Base-by-base conservation (phyloP, 2,113 vertebrate genomes). In the Calyptomena viridis region DNA sequence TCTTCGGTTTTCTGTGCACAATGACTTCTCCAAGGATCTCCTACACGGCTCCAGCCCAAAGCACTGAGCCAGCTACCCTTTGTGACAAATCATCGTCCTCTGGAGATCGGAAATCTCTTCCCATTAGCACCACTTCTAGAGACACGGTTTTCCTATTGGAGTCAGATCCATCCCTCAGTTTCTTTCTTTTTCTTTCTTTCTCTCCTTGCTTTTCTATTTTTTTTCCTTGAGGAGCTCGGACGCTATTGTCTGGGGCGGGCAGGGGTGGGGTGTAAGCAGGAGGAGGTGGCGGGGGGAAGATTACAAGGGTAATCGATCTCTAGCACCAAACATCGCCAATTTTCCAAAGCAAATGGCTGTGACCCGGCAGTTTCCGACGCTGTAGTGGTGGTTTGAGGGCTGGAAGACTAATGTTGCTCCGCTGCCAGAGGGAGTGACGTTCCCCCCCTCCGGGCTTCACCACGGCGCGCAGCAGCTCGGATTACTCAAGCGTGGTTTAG, bases 261-360 rank as follows among this genome's bases (percentile, higher is more conserved):
- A 79, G 93, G 93, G 96, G 88, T 46, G 87, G 75, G 75, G 80
- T 93, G 78, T 93, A 84, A 94, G 85, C 89, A 77, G 94, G 74
- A 86, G 63, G 53, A 64, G n/a, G 86, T 67, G 84, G 56, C 37
- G 49, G 64, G 42, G 93, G 77, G 44, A 37, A 95, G 96, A 97
- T 96, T 97, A 96, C 96, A 83, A 96, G 94, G 92, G 96, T 96
- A 94, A 97, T 97, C 97, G 97, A 97, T 98, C 96, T 96, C 95
- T 97, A 96, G 97, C 97, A 97, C 98, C 95, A 87, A 98, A 97
- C 99, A 98, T 98, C 97, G 98, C 98, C 98, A 97, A 93, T 97
- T 96, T 97, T 95, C 96, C 95, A 97, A 96, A 87, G 98, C 97
- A 97, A 98, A 97, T 90, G 98, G 97, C 97, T 96, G 97, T 97